Conservation (phyloP, 2,888 invertebrate species). For the Phytoseiulus persimilis region DNA sequence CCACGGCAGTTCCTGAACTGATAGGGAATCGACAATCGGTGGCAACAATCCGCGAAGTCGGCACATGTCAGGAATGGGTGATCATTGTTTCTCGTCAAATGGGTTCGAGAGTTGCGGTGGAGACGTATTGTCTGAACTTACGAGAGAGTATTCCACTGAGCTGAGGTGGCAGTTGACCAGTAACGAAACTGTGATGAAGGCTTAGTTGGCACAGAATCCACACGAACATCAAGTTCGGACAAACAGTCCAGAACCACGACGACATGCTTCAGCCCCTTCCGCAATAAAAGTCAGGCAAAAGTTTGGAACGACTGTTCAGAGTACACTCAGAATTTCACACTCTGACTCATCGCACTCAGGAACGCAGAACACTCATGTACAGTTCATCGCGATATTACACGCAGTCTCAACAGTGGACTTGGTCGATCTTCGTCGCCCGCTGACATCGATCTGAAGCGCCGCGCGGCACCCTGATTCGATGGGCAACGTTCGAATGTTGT, state of each 20-base stretch:
- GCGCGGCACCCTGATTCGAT: neutral
- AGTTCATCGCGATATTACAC: neutral
- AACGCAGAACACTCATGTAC: neutral
- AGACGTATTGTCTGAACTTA: too few species aligned
- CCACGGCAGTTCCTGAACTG: too few species aligned
- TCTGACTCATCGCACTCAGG: neutral
- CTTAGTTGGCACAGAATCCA: neutral
- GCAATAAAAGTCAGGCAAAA: neutral
- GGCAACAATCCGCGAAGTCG: too few species aligned
- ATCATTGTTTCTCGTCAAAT: too few species aligned
- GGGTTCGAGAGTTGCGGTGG: too few species aligned
- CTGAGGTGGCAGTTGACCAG: neutral
- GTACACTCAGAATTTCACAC: neutral
- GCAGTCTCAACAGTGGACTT: neutral
- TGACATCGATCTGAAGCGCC: neutral
- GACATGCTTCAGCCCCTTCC: neutral
- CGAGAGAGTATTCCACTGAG: neutral
- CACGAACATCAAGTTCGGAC: neutral
- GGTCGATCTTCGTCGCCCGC: neutral
- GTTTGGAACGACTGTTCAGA: neutral
- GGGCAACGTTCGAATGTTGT: neutral
- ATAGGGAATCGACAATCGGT: too few species aligned
- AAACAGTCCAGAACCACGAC: neutral
- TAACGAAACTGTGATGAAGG: neutral
- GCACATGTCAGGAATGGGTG: too few species aligned